Evolutionary conservation across 2,113 vertebrate genomes (phyloP).

Genomic region (Cyanistes caeruleus): DNA sequence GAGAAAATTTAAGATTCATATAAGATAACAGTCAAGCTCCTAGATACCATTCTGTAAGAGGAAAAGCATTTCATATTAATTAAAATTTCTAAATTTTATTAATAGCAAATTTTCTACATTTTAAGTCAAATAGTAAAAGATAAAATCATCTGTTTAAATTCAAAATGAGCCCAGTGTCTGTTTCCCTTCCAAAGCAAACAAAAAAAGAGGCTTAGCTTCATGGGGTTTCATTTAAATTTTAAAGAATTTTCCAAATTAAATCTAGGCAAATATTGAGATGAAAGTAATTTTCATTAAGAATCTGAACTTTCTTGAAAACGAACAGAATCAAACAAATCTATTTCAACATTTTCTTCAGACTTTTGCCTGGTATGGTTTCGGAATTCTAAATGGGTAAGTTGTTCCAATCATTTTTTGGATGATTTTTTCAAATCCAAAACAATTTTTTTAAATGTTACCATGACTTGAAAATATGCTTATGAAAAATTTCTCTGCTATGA

Average conservation of each 20-base stretch:
- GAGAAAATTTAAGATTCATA: neutral
- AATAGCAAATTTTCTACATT: neutral
- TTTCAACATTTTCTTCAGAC: neutral
- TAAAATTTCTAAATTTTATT: neutral
- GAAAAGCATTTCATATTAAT: neutral
- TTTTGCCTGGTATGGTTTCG: neutral
- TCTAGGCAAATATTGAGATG: neutral
- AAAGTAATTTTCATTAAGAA: neutral
- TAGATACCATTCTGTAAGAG: neutral
- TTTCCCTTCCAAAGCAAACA: neutral
- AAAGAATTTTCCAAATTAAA: neutral
- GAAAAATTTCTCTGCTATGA: neutral
- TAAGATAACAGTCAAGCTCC: neutral
- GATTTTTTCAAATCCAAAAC: too few species aligned
- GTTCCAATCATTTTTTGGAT: neutral
- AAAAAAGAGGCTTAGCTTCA: neutral
- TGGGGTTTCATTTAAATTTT: neutral
- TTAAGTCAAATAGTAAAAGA: neutral
- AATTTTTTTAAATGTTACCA: neutral
- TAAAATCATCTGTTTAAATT: neutral
- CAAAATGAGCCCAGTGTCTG: neutral
- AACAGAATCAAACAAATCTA: neutral
- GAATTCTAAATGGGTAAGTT: neutral
- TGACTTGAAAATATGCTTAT: neutral
- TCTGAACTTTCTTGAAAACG: neutral